Evolutionary conservation across 1,140 invertebrate species (phyloP).

Genomic region (Cotesia chilonis): DNA sequence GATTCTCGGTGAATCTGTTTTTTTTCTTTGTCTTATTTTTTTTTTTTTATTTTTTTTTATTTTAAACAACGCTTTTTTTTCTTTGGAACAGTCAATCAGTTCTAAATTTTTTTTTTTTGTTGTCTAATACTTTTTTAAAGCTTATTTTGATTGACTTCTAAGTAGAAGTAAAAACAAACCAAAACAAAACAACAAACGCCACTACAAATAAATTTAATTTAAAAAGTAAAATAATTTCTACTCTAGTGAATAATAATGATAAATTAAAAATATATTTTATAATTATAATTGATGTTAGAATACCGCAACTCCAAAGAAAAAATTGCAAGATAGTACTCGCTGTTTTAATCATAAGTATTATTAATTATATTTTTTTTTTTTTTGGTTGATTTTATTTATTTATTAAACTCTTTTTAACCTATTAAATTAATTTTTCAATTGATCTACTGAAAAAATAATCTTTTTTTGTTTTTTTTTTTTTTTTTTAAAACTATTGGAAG

Average conservation of each 20-base stretch:
- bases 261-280: not conserved
- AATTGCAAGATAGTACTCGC: conserved; percentile 14
- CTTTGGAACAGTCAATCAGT: conserved; percentile 49
- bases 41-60: conserved; percentile 12
- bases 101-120: conserved; percentile 36
- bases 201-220: too few relatives aligned
- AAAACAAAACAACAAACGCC: too few relatives aligned
- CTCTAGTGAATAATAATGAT: too few relatives aligned
- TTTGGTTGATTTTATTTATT: not conserved
- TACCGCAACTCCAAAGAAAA: conserved; percentile 29
- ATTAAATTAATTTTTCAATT: too few relatives aligned
- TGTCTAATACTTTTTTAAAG: conserved; percentile 7
- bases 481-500: too few relatives aligned
- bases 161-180: not conserved
- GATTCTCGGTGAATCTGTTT: conserved; percentile 51
- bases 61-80: not conserved
- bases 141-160: not conserved
- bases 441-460: too few relatives aligned
- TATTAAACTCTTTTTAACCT: too few relatives aligned
- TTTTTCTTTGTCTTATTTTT: conserved; percentile 34
- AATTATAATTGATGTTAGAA: not conserved
- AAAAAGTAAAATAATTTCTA: too few relatives aligned
- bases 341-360: not conserved
- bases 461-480: too few relatives aligned
- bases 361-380: not conserved